These are phyloP conservation scores for Dermatemys mawii DNA, from an alignment of 2,113 vertebrate genomes.

Conservation along the genomic window DNA sequence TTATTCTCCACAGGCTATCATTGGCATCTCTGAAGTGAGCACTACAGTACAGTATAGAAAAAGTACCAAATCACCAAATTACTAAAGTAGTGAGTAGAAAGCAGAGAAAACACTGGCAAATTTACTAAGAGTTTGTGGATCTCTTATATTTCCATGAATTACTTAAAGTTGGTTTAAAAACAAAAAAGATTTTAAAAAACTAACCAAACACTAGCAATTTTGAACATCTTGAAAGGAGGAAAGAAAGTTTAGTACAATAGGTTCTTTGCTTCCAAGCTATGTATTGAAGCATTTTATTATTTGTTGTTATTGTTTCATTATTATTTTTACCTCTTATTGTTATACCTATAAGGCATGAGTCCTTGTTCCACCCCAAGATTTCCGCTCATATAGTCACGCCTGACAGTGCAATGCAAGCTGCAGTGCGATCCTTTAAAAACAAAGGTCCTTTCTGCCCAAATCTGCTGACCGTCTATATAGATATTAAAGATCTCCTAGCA, in stretches of 20 bases:
- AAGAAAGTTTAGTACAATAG: neutral
- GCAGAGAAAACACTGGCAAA: neutral
- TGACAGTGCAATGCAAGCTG: neutral
- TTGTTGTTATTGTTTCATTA: neutral
- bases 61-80: neutral
- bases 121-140: neutral
- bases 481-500: neutral
- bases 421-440: neutral
- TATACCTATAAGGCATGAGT: too few species aligned
- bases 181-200: neutral
- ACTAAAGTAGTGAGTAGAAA: neutral
- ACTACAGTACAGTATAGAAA: neutral
- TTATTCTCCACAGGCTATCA: neutral
- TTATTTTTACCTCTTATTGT: neutral
- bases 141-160: neutral
- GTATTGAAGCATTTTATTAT: neutral
- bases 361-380: neutral
- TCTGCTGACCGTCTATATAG: neutral
- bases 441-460: neutral
- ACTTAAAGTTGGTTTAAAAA: neutral
- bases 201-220: neutral
- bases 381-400: neutral
- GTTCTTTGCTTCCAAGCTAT: neutral
- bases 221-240: neutral
- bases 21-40: neutral